Percentiles rank a stretch among this genome's conserved stretches.
Evolutionary conservation across 2,113 vertebrate genomes (phyloP).

Genomic region (Nibea albiflora): DNA sequence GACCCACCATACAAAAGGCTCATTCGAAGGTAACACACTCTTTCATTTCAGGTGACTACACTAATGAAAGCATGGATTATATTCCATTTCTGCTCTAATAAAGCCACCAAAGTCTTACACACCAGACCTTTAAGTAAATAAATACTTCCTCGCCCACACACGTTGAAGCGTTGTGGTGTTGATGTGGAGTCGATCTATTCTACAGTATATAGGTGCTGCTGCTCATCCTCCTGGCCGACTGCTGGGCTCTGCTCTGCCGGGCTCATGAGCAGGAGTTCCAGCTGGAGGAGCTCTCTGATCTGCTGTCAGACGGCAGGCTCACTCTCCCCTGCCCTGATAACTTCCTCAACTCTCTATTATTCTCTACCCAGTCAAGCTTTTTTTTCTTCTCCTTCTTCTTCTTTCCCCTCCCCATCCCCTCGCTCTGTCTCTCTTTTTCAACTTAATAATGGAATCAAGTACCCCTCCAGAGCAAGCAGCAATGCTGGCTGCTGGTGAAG

Average conservation of each 20-base stretch:
- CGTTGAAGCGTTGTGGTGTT: not conserved
- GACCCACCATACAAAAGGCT: too few relatives aligned
- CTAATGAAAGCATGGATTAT: too few relatives aligned
- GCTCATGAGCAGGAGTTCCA: conserved; percentile 69
- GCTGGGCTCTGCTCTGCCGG: conserved; percentile 60
- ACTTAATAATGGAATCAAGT: conserved; percentile 82
- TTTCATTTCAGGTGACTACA: too few relatives aligned
- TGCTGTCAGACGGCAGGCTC: conserved; percentile 78
- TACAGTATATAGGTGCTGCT: conserved; percentile 28
- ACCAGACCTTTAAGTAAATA: not conserved
- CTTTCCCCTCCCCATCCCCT: conserved; percentile 28
- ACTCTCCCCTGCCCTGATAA: conserved; percentile 74
- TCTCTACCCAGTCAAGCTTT: conserved; percentile 68
- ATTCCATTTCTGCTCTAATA: too few relatives aligned
- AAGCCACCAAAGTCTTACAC: too few relatives aligned
- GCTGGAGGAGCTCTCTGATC: conserved; percentile 80
- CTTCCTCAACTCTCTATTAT: conserved; percentile 76
- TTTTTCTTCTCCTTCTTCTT: not conserved
- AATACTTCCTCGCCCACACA: not conserved
- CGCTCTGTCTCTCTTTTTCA: conserved; percentile 78
- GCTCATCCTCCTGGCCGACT: conserved; percentile 60
- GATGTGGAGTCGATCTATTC: conserved; percentile 13
- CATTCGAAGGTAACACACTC: too few relatives aligned
- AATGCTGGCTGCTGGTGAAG: conserved; percentile 70
- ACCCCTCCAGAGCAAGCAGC: conserved; percentile 73